phyloP scores from a whole-genome alignment of 2,797 vertebrate genomes.

The Masticophis lateralis region DNA sequence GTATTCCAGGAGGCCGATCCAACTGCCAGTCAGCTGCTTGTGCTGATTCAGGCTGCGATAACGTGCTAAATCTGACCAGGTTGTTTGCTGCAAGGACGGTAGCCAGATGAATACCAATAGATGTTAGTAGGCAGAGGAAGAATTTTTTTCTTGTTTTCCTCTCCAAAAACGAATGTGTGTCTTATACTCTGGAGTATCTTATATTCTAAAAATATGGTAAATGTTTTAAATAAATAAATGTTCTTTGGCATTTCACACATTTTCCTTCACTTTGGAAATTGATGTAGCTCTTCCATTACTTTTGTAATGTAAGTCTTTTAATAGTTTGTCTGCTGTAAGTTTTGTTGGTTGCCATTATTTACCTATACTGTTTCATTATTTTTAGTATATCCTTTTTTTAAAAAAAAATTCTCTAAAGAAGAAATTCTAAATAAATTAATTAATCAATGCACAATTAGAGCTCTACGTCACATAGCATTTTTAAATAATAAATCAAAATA shows the following conservation, averaged over 20 bases:
- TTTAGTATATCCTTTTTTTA: not conserved
- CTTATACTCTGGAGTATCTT: too few relatives aligned
- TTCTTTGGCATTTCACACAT: not conserved
- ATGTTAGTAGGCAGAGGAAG: too few relatives aligned
- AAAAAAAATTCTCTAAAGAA: not conserved
- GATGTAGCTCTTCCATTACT: not conserved
- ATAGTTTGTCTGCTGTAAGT: not conserved
- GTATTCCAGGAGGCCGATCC: too few relatives aligned
- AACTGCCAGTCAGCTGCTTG: too few relatives aligned
- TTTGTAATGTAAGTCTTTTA: not conserved
- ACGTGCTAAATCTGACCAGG: too few relatives aligned
- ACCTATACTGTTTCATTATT: not conserved
- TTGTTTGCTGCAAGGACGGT: too few relatives aligned
- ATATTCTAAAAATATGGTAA: not conserved
- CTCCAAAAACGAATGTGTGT: too few relatives aligned
- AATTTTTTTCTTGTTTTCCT: too few relatives aligned
- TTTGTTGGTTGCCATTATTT: not conserved
- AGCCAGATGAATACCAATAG: too few relatives aligned
- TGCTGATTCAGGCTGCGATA: too few relatives aligned
- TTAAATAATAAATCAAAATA: not conserved
- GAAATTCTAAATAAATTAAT: not conserved
- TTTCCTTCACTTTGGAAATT: not conserved
- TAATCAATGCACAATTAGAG: not conserved
- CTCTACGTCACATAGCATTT: not conserved
- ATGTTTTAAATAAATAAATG: not conserved